Evolutionary conservation across 2,888 invertebrate species (phyloP).

Genomic region (Plagiodera versicolora): DNA sequence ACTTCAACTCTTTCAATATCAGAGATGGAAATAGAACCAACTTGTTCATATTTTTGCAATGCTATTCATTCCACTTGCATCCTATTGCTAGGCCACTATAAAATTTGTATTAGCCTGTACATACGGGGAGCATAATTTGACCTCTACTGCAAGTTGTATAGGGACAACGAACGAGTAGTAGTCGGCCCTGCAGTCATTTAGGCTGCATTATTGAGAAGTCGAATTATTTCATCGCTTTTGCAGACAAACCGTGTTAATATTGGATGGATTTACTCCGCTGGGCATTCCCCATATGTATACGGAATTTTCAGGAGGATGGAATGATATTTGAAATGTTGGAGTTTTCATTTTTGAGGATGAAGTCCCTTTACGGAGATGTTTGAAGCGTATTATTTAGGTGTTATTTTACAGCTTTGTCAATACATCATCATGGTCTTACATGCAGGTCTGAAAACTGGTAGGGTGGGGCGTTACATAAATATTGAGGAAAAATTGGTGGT

Average conservation of each 20-base stretch:
- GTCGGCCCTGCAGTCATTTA: conserved; percentile 40
- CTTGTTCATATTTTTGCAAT: too few species aligned
- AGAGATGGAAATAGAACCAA: too few species aligned
- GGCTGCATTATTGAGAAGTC: conserved; percentile 50
- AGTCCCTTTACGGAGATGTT: not conserved
- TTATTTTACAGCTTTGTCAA: too few species aligned
- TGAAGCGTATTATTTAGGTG: too few species aligned
- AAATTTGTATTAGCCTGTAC: not conserved
- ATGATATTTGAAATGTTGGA: too few species aligned
- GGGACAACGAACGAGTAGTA: conserved; percentile 37
- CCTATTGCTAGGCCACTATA: too few species aligned
- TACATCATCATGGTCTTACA: too few species aligned
- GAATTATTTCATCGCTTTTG: conserved; percentile 53
- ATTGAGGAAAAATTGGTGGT: too few species aligned
- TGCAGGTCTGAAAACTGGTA: too few species aligned
- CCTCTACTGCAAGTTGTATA: not conserved
- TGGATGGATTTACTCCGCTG: conserved; percentile 30
- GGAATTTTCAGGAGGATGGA: not conserved
- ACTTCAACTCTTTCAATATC: too few species aligned
- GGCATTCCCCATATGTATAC: not conserved
- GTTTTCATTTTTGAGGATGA: conserved; percentile 16
- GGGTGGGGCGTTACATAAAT: too few species aligned
- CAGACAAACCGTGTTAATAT: conserved; percentile 51
- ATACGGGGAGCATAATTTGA: conserved; percentile 12
- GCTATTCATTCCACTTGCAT: too few species aligned